Conservation (phyloP, 2,113 vertebrate species). For the Vanacampus margaritifer region DNA sequence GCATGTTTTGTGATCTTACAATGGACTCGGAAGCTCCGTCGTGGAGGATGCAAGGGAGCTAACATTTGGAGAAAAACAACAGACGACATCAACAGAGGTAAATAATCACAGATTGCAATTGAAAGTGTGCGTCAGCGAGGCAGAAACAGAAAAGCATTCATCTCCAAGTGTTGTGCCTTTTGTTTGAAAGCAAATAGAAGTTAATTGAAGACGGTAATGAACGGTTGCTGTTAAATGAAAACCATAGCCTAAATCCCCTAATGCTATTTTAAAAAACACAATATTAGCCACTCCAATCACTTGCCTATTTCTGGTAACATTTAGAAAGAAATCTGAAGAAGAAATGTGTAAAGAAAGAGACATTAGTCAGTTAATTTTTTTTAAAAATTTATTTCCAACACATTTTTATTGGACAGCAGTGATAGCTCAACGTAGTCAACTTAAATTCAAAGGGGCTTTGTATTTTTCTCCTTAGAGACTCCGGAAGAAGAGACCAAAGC, state of each 20-base stretch:
- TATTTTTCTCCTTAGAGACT: constrained; percentile 23
- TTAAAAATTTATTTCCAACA: neutral
- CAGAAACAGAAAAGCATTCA: neutral
- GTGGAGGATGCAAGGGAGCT: constrained; percentile 54
- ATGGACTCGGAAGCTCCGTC: constrained; percentile 60
- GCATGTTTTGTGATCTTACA: constrained; percentile 40
- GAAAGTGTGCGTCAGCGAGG: neutral
- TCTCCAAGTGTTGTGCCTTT: neutral
- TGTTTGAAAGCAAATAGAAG: neutral
- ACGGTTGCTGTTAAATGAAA: neutral
- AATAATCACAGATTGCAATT: constrained; percentile 15
- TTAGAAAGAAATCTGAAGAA: neutral
- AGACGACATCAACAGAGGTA: constrained; percentile 42
- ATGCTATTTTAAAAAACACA: too few species aligned
- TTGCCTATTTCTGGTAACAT: neutral
- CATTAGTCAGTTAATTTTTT: neutral
- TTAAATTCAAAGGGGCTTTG: neutral
- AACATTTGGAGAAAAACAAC: constrained; percentile 27
- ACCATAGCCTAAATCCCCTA: neutral
- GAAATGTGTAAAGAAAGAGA: neutral
- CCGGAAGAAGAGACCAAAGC: constrained; percentile 14
- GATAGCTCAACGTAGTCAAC: neutral
- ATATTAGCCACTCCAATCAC: neutral
- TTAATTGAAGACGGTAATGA: neutral
- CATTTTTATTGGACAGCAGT: neutral